Evolutionary conservation across 2,888 invertebrate species (phyloP).

Genomic region (Tanytarsus gracilentus): DNA sequence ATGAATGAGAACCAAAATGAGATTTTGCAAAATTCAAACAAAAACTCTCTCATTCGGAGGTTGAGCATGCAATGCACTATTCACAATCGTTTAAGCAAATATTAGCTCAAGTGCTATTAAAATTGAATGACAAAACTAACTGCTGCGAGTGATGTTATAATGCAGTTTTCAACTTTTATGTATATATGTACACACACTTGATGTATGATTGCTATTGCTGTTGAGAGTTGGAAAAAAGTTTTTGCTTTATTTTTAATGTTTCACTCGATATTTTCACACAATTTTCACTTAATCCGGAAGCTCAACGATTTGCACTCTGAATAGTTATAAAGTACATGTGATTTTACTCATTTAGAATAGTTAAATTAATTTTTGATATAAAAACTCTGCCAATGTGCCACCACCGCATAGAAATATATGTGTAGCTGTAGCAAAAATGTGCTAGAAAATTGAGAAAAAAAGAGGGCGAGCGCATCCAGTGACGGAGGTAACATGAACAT

Average conservation of each 20-base stretch:
- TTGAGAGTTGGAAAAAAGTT: slow-evolving; percentile 5
- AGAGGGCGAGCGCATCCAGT: not conserved
- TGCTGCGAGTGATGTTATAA: slow-evolving; percentile 4
- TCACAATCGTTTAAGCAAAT: slow-evolving; percentile 21
- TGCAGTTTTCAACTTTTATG: slow-evolving; percentile 8
- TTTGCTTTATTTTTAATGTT: not conserved
- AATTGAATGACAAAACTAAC: slow-evolving; percentile 15
- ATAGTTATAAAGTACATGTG: too few species aligned
- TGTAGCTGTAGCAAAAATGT: too few species aligned
- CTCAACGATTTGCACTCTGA: too few species aligned
- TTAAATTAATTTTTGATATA: too few species aligned
- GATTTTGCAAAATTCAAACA: not conserved
- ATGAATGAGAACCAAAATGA: too few species aligned
- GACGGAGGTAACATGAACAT: too few species aligned
- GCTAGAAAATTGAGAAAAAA: too few species aligned
- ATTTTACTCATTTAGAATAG: too few species aligned
- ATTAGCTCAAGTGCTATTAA: slow-evolving; percentile 22
- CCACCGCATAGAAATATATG: too few species aligned
- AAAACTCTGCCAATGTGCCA: too few species aligned
- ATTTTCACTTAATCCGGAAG: too few species aligned
- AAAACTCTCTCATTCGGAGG: not conserved
- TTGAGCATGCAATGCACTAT: not conserved
- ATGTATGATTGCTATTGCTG: not conserved
- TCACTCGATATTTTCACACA: not conserved
- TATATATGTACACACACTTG: not conserved